Percentiles rank a stretch among this genome's conserved stretches.
phyloP scores from a whole-genome alignment of 2,888 invertebrate genomes.

The Cryptus viduatorius region DNA sequence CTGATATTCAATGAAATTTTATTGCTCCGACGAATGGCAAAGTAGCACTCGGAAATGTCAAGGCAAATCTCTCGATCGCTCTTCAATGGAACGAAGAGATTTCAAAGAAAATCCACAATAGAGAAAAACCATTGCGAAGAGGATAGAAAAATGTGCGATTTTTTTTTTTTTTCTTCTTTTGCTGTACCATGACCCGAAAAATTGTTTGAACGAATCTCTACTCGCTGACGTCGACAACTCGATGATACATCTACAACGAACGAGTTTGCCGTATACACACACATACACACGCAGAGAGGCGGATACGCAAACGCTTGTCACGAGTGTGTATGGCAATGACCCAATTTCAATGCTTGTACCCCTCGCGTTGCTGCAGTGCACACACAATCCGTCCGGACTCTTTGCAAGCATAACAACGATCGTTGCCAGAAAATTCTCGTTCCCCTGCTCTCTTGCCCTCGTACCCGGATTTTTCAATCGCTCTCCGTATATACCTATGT shows the following conservation, averaged over 20 bases:
- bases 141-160: not conserved
- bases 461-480: conserved; percentile 44
- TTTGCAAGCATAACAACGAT: conserved; percentile 60
- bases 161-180: conserved; percentile 5
- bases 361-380: conserved; percentile 42
- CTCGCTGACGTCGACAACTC: conserved; percentile 54
- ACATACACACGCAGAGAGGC: conserved; percentile 1
- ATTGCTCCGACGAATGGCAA: conserved; percentile 70
- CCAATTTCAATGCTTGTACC: conserved; percentile 59
- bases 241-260: conserved; percentile 19
- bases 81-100: not conserved
- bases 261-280: conserved; percentile 7
- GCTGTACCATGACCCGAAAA: not conserved
- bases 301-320: conserved; percentile 34
- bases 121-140: not conserved
- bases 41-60: conserved; percentile 71
- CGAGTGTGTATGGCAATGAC: conserved; percentile 63
- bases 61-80: conserved; percentile 62
- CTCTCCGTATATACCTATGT: not conserved
- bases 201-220: conserved; percentile 2
- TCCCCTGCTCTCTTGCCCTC: conserved; percentile 31
- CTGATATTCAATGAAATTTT: conserved; percentile 76
- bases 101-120: not conserved
- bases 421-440: conserved; percentile 63
- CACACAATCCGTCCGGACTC: conserved; percentile 46